Conservation (phyloP, 1,140 invertebrate genomes). For the Euwallacea fornicatus region DNA sequence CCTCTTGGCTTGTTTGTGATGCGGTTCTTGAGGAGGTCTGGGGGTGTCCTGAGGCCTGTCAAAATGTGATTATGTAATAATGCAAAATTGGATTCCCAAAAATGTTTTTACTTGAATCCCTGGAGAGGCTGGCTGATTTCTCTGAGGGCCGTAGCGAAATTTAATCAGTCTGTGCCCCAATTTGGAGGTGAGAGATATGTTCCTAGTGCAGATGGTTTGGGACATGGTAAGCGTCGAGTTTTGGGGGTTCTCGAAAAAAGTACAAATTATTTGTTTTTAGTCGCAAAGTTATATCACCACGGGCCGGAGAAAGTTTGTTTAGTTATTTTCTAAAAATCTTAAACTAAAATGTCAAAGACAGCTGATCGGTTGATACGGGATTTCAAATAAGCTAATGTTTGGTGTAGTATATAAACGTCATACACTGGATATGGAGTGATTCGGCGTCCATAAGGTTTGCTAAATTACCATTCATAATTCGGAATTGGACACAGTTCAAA, state of each 20-base stretch:
- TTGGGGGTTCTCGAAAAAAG: background rate
- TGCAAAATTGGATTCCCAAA: background rate
- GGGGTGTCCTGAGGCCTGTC: background rate
- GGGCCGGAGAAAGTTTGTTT: too few species aligned
- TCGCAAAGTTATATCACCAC: background rate
- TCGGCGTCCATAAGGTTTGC: too few species aligned
- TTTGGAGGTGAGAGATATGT: slow-evolving; percentile 39
- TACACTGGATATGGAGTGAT: too few species aligned
- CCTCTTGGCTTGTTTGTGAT: slow-evolving; percentile 24
- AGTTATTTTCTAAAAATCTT: too few species aligned
- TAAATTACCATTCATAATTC: too few species aligned
- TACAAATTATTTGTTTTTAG: background rate
- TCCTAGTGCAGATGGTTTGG: slow-evolving; percentile 32
- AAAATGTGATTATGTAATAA: background rate
- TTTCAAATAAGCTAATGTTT: too few species aligned
- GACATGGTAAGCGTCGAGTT: slow-evolving; percentile 23
- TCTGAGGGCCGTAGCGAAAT: slow-evolving; percentile 47
- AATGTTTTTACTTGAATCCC: slow-evolving; percentile 14
- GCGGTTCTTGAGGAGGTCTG: background rate
- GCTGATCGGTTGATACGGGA: too few species aligned
- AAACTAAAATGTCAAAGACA: too few species aligned
- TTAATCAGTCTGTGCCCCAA: slow-evolving; percentile 42
- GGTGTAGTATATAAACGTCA: too few species aligned
- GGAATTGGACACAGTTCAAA: too few species aligned
- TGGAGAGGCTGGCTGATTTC: slow-evolving; percentile 7